phyloP scores from a whole-genome alignment of 2,888 invertebrate species.

The Mechanitis messenoides region DNA sequence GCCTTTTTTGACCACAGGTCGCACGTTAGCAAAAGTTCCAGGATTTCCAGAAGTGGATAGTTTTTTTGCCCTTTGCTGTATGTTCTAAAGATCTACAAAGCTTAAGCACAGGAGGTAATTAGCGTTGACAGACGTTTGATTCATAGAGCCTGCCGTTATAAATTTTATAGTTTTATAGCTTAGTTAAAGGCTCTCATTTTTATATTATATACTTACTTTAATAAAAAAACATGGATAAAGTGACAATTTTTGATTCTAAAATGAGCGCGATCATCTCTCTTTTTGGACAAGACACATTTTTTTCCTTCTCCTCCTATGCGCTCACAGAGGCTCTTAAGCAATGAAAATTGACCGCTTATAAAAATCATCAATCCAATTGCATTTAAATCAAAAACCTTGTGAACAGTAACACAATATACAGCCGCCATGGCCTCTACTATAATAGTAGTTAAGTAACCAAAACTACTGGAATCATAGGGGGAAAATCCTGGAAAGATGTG shows the following conservation, averaged over 20 bases:
- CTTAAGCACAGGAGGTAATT: no score
- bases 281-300: constrained; percentile 30
- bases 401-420: constrained; percentile 48
- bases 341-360: constrained; percentile 51
- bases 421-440: constrained; percentile 45
- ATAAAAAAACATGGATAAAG: constrained; percentile 39
- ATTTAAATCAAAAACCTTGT: constrained; percentile 51
- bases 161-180: no score
- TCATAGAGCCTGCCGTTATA: no score
- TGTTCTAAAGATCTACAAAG: no score
- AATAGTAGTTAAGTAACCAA: constrained; percentile 42
- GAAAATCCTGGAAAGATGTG: constrained; percentile 57
- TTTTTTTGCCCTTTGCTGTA: no score
- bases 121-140: no score
- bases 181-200: no score
- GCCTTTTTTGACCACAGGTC: no score
- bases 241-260: constrained; percentile 50
- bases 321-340: constrained; percentile 44
- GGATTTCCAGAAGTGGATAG: no score
- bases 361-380: constrained; percentile 56
- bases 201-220: constrained; percentile 41
- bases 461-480: constrained; percentile 40
- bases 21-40: no score
- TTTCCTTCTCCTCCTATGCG: constrained; percentile 48
- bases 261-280: constrained; percentile 47